These are phyloP conservation scores for Caprella mutica DNA, from an alignment of 2,888 invertebrate genomes.

Conservation along the genomic window DNA sequence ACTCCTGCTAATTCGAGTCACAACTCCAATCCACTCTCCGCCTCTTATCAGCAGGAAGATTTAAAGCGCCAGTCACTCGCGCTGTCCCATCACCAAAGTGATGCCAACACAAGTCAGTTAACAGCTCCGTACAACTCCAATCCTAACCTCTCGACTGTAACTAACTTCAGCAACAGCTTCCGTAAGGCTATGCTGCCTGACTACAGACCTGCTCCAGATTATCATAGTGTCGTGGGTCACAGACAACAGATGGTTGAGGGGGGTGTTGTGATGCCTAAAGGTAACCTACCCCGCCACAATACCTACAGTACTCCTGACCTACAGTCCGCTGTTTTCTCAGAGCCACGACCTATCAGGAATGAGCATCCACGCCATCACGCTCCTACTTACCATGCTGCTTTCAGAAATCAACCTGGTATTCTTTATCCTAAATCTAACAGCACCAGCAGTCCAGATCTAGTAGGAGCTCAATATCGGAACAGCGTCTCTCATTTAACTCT, in stretches of 20 bases:
- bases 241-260: background rate
- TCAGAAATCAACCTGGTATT: background rate
- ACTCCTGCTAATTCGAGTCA: too few relatives aligned
- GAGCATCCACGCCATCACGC: background rate
- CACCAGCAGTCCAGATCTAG: conserved; percentile 6
- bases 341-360: background rate
- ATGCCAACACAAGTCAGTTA: conserved; percentile 17
- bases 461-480: too few relatives aligned
- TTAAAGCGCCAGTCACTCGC: too few relatives aligned
- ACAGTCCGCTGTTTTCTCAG: background rate
- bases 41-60: too few relatives aligned
- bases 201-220: conserved; percentile 70
- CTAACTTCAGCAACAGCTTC: background rate
- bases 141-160: conserved; percentile 18
- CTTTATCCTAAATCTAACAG: conserved; percentile 1
- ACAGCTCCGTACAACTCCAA: conserved; percentile 26
- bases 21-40: too few relatives aligned
- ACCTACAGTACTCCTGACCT: conserved; percentile 8
- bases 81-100: conserved; percentile 34
- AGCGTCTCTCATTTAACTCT: too few relatives aligned
- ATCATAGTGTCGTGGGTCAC: background rate
- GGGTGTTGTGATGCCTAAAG: background rate
- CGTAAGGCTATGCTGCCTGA: conserved; percentile 32
- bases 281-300: background rate
- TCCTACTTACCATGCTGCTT: too few relatives aligned